Base-by-base conservation (phyloP, 2,113 vertebrate species). In the Danionella cerebrum region DNA sequence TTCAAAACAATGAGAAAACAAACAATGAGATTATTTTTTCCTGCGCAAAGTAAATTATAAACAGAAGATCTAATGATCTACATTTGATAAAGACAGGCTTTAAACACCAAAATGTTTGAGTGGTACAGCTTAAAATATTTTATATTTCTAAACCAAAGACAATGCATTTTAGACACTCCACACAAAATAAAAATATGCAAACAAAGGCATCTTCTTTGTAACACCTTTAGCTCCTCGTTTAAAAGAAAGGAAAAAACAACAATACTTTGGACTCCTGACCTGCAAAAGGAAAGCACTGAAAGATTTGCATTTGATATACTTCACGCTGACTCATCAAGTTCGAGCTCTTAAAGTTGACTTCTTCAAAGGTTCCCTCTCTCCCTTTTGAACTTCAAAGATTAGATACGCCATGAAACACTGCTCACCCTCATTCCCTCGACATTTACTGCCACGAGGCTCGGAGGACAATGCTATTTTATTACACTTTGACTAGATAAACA, bases 341-440 rank as follows among this genome's bases (percentile, higher is more conserved):
- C 18, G 25, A 5, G 27, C 27, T 63, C 27, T 62, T 60, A 44
- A 44, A 57, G 25, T 9, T 2, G 8, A 57, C 35, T n/a, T 41
- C 57, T 45, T 60, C 16, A 60, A 60, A 60, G 39, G 14, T 16
- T 14, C 19, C 14, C 39, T 10, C 25, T 31, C 39, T 42, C 39
- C 57, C 57, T 7, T 27, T 27, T 60, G 18, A 41, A 58, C 57
- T 31, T 60, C 39, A 60, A 60, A 60, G 14, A 39, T 58, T 36
- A 25, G 54, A 58, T 58, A 58, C 41, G 35, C 54, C 14, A 35
- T 58, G 13, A 58, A 58, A 39, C 21, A 2, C 8, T 11, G 36
- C 54, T 25, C 35, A 25, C 13, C 12, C 6, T 25, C 4, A 38
- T 24, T 21, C 21, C 39, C 7, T 21, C 7, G 8, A 35, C 4